A percentile compares a stretch with the other conserved stretches of the same genome.
Evolutionary conservation across 2,797 vertebrate genomes (phyloP).

Genomic region (Linurgus olivaceus): DNA sequence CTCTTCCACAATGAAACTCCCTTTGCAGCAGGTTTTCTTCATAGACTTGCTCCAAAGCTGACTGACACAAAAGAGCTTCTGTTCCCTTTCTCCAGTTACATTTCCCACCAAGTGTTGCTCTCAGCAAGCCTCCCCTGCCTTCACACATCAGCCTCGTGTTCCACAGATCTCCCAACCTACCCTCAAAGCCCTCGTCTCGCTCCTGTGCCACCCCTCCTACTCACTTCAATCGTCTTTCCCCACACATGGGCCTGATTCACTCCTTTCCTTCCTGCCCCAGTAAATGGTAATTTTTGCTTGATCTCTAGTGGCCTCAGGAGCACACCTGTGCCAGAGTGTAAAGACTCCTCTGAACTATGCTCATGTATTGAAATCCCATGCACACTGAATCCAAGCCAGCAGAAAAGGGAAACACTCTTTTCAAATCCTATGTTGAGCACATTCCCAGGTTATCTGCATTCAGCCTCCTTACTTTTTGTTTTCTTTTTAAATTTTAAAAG

Average conservation of each 20-base stretch:
- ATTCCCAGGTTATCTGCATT: not conserved
- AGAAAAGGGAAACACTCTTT: not conserved
- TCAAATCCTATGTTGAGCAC: not conserved
- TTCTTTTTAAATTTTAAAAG: not conserved
- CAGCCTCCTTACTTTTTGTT: not conserved
- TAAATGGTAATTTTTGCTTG: not conserved
- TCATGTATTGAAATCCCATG: not conserved
- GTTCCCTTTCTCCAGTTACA: not conserved
- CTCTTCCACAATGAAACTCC: not conserved
- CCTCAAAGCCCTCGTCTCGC: not conserved
- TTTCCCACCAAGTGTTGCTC: not conserved
- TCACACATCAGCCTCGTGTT: not conserved
- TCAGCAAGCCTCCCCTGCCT: not conserved
- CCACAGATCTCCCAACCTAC: not conserved
- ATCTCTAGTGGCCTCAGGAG: not conserved
- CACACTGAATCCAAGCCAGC: not conserved
- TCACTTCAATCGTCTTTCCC: rapidly evolving
- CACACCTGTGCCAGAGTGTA: not conserved
- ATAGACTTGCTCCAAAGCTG: not conserved
- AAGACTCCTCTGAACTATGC: not conserved
- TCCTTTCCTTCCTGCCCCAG: not conserved
- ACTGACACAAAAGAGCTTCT: not conserved
- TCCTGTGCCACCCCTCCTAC: not conserved
- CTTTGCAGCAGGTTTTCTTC: not conserved
- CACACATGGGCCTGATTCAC: not conserved